Evolutionary conservation across 2,888 invertebrate genomes (phyloP).

Genomic region (Tachina grossa): DNA sequence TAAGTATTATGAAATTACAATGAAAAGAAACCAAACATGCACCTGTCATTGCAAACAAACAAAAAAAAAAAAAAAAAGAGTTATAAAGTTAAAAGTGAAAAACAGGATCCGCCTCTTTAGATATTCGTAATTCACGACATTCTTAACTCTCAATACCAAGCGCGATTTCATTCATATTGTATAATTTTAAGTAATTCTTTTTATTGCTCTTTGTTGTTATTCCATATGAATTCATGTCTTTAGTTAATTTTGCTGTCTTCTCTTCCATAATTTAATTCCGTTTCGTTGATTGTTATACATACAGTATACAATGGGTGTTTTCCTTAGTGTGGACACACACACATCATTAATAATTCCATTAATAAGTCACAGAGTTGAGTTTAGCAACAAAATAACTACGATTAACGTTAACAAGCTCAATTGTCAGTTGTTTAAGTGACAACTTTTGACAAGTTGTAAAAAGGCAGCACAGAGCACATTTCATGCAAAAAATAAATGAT

Average conservation of each 20-base stretch:
- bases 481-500: slow-evolving; percentile 12
- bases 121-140: slow-evolving; percentile 1
- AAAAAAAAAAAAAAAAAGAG: slow-evolving; percentile 6
- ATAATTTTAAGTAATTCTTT: slow-evolving; percentile 15
- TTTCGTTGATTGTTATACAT: slow-evolving; percentile 7
- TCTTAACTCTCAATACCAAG: slow-evolving; percentile 1
- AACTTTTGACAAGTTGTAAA: slow-evolving; percentile 81
- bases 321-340: slow-evolving; percentile 49
- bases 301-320: slow-evolving; percentile 49
- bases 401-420: slow-evolving; percentile 82
- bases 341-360: slow-evolving; percentile 67
- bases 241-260: slow-evolving; percentile 14
- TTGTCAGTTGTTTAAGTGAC: slow-evolving; percentile 80
- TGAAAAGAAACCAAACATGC: slow-evolving; percentile 13
- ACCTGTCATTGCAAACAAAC: slow-evolving; percentile 49
- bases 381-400: slow-evolving; percentile 78
- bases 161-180: slow-evolving; percentile 12
- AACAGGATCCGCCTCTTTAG: slow-evolving; percentile 57
- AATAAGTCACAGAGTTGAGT: slow-evolving; percentile 59
- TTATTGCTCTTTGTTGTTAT: not conserved
- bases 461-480: slow-evolving; percentile 72
- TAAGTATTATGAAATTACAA: not conserved
- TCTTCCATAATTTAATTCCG: not conserved
- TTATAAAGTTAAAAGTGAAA: slow-evolving; percentile 55
- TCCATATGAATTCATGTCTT: slow-evolving; percentile 19